These are phyloP conservation scores for Clarias magur DNA, from an alignment of 2,113 vertebrate genomes.

Conservation along the genomic window DNA sequence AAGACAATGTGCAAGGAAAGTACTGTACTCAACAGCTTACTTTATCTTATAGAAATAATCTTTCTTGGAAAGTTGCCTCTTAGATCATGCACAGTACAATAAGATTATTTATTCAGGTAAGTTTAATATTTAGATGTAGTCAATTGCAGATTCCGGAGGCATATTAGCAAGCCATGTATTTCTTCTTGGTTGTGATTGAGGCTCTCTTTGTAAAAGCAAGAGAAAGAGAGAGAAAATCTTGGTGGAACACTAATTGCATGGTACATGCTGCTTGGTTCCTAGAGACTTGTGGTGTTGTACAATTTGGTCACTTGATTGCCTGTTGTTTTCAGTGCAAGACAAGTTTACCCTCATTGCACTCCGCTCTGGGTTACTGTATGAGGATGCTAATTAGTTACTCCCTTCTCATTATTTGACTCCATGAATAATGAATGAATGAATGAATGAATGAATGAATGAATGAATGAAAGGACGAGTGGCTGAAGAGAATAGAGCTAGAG, in stretches of 20 bases:
- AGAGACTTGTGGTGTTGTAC: neutral
- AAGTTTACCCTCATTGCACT: neutral
- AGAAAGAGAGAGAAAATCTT: neutral
- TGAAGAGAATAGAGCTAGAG: neutral
- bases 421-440: neutral
- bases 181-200: neutral
- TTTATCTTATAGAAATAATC: neutral
- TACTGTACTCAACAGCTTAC: neutral
- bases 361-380: neutral
- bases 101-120: neutral
- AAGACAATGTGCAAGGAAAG: neutral
- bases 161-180: neutral
- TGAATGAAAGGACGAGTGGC: neutral
- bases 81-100: neutral
- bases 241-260: slow-evolving; percentile 14
- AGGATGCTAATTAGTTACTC: neutral
- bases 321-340: neutral
- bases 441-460: neutral
- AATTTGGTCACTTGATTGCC: neutral
- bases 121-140: neutral
- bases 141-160: neutral
- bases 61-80: neutral
- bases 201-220: neutral
- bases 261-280: neutral
- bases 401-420: neutral